Evolutionary conservation across 1,140 invertebrate genomes (phyloP).

Genomic region (Tribolium castaneum): DNA sequence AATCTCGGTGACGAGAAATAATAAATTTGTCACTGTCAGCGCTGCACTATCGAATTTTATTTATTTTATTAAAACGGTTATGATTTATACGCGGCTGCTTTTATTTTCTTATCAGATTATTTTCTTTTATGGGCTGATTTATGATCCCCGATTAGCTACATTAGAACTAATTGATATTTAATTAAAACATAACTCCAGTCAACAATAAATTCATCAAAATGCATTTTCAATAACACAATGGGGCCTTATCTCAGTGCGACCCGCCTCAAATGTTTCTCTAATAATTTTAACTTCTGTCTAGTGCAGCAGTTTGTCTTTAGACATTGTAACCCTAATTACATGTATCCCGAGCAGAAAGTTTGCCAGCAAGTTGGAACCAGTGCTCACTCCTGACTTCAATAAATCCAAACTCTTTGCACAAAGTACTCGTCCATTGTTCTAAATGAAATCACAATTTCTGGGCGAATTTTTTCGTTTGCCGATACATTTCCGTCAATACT

Average conservation of each 20-base stretch:
- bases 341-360: background rate
- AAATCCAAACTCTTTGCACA: background rate
- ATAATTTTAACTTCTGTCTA: background rate
- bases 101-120: background rate
- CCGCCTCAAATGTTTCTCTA: background rate
- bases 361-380: background rate
- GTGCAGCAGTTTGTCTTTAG: background rate
- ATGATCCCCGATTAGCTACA: background rate
- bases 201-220: background rate
- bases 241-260: background rate
- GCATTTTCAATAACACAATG: background rate
- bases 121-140: background rate
- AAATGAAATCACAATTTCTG: background rate
- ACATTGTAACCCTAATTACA: background rate
- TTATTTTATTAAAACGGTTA: background rate
- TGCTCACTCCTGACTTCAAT: background rate
- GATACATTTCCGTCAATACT: background rate
- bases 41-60: background rate
- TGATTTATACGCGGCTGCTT: background rate
- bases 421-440: background rate
- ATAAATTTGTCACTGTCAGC: slow-evolving; percentile 10
- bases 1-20: slow-evolving; percentile 4
- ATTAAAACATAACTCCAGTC: too few relatives aligned
- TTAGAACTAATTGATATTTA: background rate
- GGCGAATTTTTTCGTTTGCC: background rate